These are phyloP conservation scores for Sinocyclocheilus maitianheensis DNA, from an alignment of 2,113 vertebrate genomes.

Conservation along the genomic window DNA sequence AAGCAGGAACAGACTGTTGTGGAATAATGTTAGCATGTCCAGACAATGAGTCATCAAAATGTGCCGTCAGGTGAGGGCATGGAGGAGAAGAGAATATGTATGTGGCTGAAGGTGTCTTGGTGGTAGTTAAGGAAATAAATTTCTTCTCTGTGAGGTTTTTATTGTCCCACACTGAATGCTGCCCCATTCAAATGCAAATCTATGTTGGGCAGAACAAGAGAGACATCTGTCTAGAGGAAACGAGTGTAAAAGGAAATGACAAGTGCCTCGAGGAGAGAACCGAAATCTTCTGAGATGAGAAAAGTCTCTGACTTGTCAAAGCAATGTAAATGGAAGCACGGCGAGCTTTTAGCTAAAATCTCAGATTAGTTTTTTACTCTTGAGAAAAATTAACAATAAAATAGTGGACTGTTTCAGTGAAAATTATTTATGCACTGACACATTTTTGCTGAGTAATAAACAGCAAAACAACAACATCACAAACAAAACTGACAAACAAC, in stretches of 20 bases:
- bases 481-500: not conserved
- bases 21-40: not conserved
- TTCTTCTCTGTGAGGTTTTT: conserved; percentile 68
- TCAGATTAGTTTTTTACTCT: not conserved
- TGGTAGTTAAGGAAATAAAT: conserved; percentile 29
- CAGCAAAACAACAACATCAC: not conserved
- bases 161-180: conserved; percentile 79
- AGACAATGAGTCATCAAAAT: not conserved
- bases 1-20: not conserved
- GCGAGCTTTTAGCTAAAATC: not conserved
- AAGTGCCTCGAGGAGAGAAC: not conserved
- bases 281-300: conserved; percentile 2
- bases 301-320: conserved; percentile 9
- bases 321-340: not conserved
- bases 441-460: not conserved
- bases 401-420: not conserved
- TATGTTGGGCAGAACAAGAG: conserved; percentile 70
- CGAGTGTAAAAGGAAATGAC: not conserved
- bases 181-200: conserved; percentile 80
- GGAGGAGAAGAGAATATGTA: not conserved
- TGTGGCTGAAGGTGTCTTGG: not conserved
- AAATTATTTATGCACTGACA: not conserved
- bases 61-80: not conserved
- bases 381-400: not conserved
- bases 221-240: conserved; percentile 56